These are phyloP conservation scores for Alcedo atthis DNA, from an alignment of 2,797 vertebrate genomes.

Conservation along the genomic window DNA sequence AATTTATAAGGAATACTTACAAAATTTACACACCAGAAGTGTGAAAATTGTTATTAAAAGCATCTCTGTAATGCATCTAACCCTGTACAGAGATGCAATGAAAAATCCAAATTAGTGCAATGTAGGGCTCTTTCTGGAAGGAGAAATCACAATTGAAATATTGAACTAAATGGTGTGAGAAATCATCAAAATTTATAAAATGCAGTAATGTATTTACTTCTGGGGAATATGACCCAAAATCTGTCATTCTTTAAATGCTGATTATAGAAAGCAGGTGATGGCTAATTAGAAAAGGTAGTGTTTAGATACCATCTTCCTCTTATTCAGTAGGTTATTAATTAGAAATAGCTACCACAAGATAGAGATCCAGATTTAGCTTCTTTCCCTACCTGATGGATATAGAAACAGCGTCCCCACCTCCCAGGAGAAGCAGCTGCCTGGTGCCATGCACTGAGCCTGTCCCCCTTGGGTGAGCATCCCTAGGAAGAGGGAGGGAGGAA, in stretches of 20 bases:
- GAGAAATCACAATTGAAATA: not conserved
- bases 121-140: not conserved
- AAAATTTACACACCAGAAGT: not conserved
- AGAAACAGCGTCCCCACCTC: not conserved
- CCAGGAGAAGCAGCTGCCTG: not conserved
- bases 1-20: not conserved
- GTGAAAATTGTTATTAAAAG: slow-evolving; percentile 6
- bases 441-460: not conserved
- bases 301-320: not conserved
- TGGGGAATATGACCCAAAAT: not conserved
- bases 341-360: not conserved
- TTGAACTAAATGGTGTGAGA: not conserved
- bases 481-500: not conserved
- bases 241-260: not conserved
- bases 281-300: not conserved
- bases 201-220: not conserved
- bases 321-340: not conserved
- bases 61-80: not conserved
- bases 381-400: not conserved
- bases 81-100: not conserved
- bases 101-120: not conserved
- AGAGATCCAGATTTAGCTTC: not conserved
- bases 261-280: not conserved
- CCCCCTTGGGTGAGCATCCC: not conserved
- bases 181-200: not conserved